phyloP scores from a whole-genome alignment of 2,888 invertebrate species.

The Cheilosia vernalis region DNA sequence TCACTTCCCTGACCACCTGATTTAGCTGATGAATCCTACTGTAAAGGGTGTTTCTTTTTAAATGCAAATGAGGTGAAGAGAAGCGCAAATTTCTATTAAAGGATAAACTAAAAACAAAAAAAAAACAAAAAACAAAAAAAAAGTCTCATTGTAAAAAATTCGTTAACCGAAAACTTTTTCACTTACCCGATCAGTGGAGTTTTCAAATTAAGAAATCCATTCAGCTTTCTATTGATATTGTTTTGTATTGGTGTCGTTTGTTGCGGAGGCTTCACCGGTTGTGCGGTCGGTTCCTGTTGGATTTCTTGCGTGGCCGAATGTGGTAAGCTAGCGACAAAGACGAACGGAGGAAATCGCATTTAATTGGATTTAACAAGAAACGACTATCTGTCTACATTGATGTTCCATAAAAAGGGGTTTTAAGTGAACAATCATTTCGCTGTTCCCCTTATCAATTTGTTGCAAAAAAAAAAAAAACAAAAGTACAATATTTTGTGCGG shows the following conservation, averaged over 20 bases:
- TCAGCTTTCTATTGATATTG: constrained; percentile 82
- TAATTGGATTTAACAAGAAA: background rate
- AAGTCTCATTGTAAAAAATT: constrained; percentile 4
- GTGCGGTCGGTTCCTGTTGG: constrained; percentile 78
- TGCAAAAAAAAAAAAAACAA: no score
- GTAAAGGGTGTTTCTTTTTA: no score
- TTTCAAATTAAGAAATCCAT: constrained; percentile 83
- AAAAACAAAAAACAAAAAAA: background rate
- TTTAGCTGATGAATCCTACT: background rate
- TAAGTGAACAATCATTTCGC: no score
- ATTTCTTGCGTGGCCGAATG: constrained; percentile 80
- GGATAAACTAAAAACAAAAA: background rate
- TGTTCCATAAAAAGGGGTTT: no score
- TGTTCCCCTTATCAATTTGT: no score
- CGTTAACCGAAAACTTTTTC: background rate
- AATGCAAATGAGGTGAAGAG: background rate
- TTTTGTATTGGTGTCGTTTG: constrained; percentile 81
- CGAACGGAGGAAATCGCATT: background rate
- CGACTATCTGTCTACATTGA: no score
- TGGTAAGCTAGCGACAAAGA: constrained; percentile 74
- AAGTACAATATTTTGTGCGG: no score
- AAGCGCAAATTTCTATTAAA: background rate
- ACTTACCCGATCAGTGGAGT: constrained; percentile 83
- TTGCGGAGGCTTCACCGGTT: constrained; percentile 78
- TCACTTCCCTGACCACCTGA: background rate